These are phyloP conservation scores for Magallana nippona DNA, from an alignment of 2,888 invertebrate species.

Conservation along the genomic window DNA sequence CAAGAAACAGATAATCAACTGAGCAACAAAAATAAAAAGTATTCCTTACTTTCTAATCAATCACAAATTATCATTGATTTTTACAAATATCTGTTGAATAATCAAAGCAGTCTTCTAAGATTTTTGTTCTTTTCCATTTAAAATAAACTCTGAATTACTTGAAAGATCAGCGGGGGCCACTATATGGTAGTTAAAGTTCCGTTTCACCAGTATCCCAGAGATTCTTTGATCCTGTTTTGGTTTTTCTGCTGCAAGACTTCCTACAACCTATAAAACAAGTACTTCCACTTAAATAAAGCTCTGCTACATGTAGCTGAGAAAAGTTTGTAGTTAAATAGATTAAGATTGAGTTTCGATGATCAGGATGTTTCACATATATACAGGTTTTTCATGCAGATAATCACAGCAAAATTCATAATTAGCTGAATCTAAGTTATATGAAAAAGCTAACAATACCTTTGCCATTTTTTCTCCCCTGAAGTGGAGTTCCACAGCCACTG, in stretches of 20 bases:
- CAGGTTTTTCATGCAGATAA: too few species aligned
- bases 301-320: not conserved
- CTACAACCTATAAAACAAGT: conserved; percentile 86
- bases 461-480: conserved; percentile 99
- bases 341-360: too few species aligned
- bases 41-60: too few species aligned
- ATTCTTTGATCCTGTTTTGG: conserved; percentile 88
- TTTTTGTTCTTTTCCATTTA: not conserved
- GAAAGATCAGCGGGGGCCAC: conserved; percentile 93
- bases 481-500: conserved; percentile 93
- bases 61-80: too few species aligned
- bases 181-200: conserved; percentile 98
- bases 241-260: conserved; percentile 90
- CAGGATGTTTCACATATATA: too few species aligned
- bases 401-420: too few species aligned
- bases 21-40: too few species aligned
- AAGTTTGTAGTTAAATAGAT: too few species aligned
- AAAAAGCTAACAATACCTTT: conserved; percentile 84
- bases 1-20: too few species aligned
- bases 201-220: conserved; percentile 95
- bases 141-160: conserved; percentile 83
- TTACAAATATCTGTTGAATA: not conserved
- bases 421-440: not conserved
- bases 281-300: not conserved
- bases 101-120: not conserved